phyloP scores from a whole-genome alignment of 2,888 invertebrate species.

The Apamea monoglypha region DNA sequence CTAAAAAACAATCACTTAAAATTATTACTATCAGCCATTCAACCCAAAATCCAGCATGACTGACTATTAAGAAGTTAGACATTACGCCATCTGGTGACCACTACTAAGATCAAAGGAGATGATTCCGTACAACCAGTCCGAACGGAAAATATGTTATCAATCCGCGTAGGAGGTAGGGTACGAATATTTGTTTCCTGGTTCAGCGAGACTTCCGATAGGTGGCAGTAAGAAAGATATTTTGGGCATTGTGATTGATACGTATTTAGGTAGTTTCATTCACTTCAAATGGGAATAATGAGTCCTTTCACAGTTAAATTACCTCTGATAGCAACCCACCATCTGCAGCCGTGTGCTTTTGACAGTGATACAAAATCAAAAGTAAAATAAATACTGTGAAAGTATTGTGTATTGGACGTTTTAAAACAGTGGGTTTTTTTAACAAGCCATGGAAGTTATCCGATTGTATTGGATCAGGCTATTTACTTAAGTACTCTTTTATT shows the following conservation, averaged over 20 bases:
- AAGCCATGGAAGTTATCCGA: background rate
- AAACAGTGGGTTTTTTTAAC: background rate
- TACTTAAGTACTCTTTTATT: background rate
- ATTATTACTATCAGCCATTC: constrained; percentile 84
- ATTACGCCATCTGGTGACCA: constrained; percentile 76
- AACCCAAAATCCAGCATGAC: constrained; percentile 77
- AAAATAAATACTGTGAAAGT: background rate
- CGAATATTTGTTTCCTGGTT: constrained; percentile 35
- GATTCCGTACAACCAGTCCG: constrained; percentile 5
- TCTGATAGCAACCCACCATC: background rate
- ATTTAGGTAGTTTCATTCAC: background rate
- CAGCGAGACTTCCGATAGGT: constrained; percentile 33
- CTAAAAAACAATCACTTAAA: constrained; percentile 73
- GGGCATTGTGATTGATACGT: background rate
- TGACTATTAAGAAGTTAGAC: constrained; percentile 54
- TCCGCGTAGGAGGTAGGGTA: constrained; percentile 9
- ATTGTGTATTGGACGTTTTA: background rate
- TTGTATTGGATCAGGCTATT: background rate
- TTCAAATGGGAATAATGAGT: background rate
- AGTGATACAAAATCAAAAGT: background rate
- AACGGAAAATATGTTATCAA: constrained; percentile 21
- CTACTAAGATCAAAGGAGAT: constrained; percentile 29
- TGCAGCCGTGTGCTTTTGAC: background rate
- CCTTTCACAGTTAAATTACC: background rate
- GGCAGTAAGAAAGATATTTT: constrained; percentile 25